A percentile compares a stretch with the other conserved stretches of the same genome.
phyloP scores from a whole-genome alignment of 2,888 invertebrate genomes.

The Coleophora flavipennella region DNA sequence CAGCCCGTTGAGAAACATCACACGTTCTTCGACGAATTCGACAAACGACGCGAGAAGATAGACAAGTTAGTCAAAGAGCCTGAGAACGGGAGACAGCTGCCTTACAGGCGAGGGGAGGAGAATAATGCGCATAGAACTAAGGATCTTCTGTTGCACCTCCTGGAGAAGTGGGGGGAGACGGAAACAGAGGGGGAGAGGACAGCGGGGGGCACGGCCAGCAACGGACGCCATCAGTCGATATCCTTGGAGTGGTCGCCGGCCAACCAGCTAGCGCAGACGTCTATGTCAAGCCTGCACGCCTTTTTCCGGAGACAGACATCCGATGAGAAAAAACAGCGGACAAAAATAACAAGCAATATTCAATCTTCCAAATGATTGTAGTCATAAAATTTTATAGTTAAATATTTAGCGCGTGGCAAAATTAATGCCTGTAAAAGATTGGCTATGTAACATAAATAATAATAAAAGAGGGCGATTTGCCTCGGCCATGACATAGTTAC shows the following conservation, averaged over 20 bases:
- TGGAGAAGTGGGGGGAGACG: constrained; percentile 84
- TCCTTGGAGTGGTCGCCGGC: constrained; percentile 83
- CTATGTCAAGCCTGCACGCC: constrained; percentile 85
- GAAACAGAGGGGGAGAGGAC: constrained; percentile 60
- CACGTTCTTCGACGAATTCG: constrained; percentile 65
- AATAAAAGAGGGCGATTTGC: constrained; percentile 24
- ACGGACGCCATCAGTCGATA: constrained; percentile 77
- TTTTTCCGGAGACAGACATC: constrained; percentile 80
- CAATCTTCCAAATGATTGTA: constrained; percentile 18
- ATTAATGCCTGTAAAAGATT: not conserved
- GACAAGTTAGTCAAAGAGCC: constrained; percentile 56
- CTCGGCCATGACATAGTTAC: constrained; percentile 68
- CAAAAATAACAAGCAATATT: constrained; percentile 48
- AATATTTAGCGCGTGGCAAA: too few species aligned
- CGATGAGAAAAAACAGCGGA: constrained; percentile 56
- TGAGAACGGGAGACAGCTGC: constrained; percentile 53
- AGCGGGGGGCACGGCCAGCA: constrained; percentile 64
- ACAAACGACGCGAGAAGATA: constrained; percentile 56
- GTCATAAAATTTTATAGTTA: constrained; percentile 21
- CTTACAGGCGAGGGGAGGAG: constrained; percentile 65
- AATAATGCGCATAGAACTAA: constrained; percentile 81
- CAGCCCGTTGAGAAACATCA: constrained; percentile 73
- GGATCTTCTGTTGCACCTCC: constrained; percentile 80
- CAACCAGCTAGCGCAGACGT: constrained; percentile 81
- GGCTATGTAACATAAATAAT: not conserved